Conservation (phyloP, 2,888 invertebrate species). For the Macrosiphum euphorbiae region DNA sequence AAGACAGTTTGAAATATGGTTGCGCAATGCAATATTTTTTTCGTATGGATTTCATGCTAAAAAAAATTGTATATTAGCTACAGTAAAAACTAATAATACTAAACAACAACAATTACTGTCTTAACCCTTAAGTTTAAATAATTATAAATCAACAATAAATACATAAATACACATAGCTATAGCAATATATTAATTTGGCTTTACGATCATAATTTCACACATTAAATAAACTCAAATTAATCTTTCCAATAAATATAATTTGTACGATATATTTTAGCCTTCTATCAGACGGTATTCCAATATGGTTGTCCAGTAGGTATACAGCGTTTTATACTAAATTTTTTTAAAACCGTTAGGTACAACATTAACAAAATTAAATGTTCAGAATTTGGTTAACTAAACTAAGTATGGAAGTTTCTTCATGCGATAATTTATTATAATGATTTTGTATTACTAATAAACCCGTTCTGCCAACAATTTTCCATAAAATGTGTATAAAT, state of each 20-base stretch:
- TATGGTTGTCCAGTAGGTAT: too few relatives aligned
- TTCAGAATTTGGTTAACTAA: too few relatives aligned
- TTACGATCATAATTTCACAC: background rate
- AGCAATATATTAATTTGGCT: background rate
- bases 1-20: background rate
- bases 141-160: background rate
- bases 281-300: background rate
- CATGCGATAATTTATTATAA: too few relatives aligned
- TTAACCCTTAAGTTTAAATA: background rate
- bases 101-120: background rate
- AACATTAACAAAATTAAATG: too few relatives aligned
- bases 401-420: too few relatives aligned
- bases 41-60: background rate
- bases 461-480: too few relatives aligned
- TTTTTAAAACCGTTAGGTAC: too few relatives aligned
- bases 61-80: background rate
- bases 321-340: too few relatives aligned
- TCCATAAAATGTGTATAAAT: too few relatives aligned
- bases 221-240: background rate
- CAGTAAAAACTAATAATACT: background rate
- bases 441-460: too few relatives aligned
- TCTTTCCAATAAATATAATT: background rate
- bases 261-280: background rate
- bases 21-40: background rate
- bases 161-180: background rate